Evolutionary conservation across 1,140 invertebrate genomes (phyloP).

Genomic region (Cyphomyrmex costatus): DNA sequence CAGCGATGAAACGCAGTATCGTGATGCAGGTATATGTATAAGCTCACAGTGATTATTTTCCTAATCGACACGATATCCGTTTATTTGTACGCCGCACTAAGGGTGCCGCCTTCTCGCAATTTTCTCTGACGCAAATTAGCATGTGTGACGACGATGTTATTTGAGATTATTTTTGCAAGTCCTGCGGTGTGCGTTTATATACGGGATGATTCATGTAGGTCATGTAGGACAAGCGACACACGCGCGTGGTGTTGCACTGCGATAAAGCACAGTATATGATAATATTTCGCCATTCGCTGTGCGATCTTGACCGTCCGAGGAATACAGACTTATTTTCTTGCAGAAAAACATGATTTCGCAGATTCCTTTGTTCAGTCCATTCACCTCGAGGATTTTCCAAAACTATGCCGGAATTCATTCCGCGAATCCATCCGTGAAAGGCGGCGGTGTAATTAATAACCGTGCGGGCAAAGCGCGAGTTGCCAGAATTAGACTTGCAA

Average conservation of each 20-base stretch:
- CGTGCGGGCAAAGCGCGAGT: slow-evolving; percentile 19
- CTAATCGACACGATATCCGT: slow-evolving; percentile 20
- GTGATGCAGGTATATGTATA: neutral
- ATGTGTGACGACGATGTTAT: slow-evolving; percentile 34
- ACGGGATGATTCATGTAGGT: neutral
- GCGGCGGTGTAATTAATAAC: slow-evolving; percentile 48
- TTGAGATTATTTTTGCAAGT: slow-evolving; percentile 48
- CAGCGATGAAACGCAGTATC: neutral
- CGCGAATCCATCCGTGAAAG: slow-evolving; percentile 17
- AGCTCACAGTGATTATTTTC: slow-evolving; percentile 43
- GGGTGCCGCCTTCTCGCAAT: slow-evolving; percentile 45
- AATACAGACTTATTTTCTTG: slow-evolving; percentile 10
- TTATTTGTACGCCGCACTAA: slow-evolving; percentile 46
- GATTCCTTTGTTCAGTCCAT: neutral
- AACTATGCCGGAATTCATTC: neutral
- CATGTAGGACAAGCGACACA: neutral
- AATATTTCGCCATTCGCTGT: neutral
- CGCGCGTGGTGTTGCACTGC: neutral
- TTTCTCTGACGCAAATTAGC: slow-evolving; percentile 63
- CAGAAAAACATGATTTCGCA: neutral
- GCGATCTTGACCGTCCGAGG: neutral
- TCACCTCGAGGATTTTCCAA: neutral
- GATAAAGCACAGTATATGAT: neutral
- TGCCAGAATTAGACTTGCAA: slow-evolving; percentile 66
- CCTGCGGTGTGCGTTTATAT: neutral